A percentile compares a stretch with the other conserved stretches of the same genome.
Evolutionary conservation across 37 sponge, comb jelly and placozoan genomes (phyloP).

Genomic region (Haliclona indistincta): DNA sequence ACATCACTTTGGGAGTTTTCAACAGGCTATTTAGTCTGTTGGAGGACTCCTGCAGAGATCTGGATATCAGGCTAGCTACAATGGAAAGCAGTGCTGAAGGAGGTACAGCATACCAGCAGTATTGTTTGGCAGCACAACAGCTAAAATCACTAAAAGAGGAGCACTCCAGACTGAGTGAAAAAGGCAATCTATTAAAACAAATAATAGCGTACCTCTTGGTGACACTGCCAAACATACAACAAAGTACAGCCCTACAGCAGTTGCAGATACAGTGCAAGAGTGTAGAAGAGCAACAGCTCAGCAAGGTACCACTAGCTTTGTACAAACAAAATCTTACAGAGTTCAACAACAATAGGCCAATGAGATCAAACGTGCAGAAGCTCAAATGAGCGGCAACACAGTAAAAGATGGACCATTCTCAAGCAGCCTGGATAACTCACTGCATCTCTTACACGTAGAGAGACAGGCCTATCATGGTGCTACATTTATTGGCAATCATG

Average conservation of each 20-base stretch:
- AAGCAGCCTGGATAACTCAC: too few species aligned
- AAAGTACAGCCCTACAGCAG: not conserved
- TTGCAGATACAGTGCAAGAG: constrained; percentile 19
- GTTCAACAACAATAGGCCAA: not conserved
- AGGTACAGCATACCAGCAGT: constrained; percentile 6
- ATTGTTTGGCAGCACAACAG: not conserved
- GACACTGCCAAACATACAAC: not conserved
- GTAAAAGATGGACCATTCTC: too few species aligned
- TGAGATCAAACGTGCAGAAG: too few species aligned
- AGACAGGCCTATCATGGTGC: too few species aligned
- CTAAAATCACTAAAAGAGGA: too few species aligned
- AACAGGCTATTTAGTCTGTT: constrained; percentile 15
- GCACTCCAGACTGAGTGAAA: too few species aligned
- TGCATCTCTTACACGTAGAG: too few species aligned
- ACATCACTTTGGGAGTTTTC: too few species aligned
- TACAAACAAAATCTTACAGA: not conserved
- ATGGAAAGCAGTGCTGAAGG: constrained; percentile 8
- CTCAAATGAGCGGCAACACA: too few species aligned
- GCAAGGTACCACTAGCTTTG: constrained; percentile 7
- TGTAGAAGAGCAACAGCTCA: constrained; percentile 18
- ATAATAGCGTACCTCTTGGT: not conserved
- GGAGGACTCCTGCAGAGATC: constrained; percentile 20
- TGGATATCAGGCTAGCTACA: constrained; percentile 28
- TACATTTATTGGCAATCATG: too few species aligned
- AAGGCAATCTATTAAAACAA: too few species aligned